Evolutionary conservation across 2,113 vertebrate species (phyloP).

Genomic region (Myiopsitta monachus): DNA sequence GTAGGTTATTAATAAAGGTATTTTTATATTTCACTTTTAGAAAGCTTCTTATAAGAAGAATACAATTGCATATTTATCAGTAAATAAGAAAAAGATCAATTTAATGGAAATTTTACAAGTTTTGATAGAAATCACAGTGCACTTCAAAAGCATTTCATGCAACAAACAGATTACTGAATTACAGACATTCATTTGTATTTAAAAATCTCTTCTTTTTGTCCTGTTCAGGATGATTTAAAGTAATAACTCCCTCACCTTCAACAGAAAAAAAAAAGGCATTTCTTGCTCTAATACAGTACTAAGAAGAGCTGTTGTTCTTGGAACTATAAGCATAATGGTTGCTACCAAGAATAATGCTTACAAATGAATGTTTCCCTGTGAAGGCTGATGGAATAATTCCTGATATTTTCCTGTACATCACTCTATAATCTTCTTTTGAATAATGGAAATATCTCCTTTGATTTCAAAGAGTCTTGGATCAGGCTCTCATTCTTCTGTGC

Average conservation of each 20-base stretch:
- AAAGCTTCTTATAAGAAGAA: neutral
- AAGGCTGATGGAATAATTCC: conserved; percentile 42
- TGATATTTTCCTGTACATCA: conserved; percentile 20
- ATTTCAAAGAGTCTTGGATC: conserved; percentile 46
- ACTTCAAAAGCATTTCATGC: neutral
- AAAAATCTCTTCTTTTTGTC: neutral
- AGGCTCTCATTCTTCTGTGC: neutral
- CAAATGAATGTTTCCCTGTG: conserved; percentile 4
- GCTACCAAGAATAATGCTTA: neutral
- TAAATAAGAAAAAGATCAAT: neutral
- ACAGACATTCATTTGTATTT: neutral
- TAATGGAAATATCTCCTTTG: conserved; percentile 21
- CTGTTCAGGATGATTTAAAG: neutral
- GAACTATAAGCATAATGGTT: neutral
- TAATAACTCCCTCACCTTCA: neutral
- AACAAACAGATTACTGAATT: neutral
- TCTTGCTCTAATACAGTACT: neutral
- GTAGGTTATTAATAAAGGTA: neutral
- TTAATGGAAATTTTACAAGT: neutral
- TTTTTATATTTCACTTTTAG: neutral
- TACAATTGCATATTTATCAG: neutral
- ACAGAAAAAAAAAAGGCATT: neutral
- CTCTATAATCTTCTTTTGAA: conserved; percentile 24
- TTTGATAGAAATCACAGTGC: neutral
- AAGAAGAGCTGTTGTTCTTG: conserved; percentile 8